Percentiles rank a stretch among this genome's conserved stretches.
These are phyloP conservation scores for Mantis religiosa DNA, from an alignment of 2,888 invertebrate genomes.

Conservation along the genomic window DNA sequence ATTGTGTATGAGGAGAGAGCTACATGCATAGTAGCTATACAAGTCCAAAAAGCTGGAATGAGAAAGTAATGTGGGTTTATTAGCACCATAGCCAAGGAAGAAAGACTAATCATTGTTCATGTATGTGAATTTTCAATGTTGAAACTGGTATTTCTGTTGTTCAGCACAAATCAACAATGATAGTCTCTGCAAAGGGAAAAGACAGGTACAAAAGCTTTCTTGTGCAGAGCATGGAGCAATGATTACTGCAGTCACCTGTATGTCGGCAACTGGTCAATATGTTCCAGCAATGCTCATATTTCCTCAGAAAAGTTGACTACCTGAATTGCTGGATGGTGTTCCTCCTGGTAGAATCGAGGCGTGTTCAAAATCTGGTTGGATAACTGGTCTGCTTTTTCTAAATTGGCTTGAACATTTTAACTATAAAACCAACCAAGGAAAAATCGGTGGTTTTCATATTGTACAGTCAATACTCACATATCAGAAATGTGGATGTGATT, in stretches of 20 bases:
- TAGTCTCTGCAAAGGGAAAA: slow-evolving; percentile 37
- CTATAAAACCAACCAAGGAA: slow-evolving; percentile 27
- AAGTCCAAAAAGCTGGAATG: too few relatives aligned
- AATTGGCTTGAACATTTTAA: slow-evolving; percentile 26
- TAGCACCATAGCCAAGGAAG: too few relatives aligned
- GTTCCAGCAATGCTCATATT: slow-evolving; percentile 39
- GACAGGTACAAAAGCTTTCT: slow-evolving; percentile 37
- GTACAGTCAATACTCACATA: slow-evolving; percentile 34
- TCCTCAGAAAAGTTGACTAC: slow-evolving; percentile 37
- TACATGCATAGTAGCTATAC: too few relatives aligned
- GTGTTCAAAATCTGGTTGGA: slow-evolving; percentile 35
- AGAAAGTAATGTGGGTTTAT: too few relatives aligned
- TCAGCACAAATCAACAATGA: slow-evolving; percentile 20
- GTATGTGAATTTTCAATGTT: neutral
- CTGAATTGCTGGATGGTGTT: slow-evolving; percentile 36
- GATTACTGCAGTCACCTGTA: slow-evolving; percentile 36
- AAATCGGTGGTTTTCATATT: slow-evolving; percentile 33
- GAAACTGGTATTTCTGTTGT: slow-evolving; percentile 40
- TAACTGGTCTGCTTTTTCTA: slow-evolving; percentile 13
- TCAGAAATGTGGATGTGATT: slow-evolving; percentile 33
- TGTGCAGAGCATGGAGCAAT: slow-evolving; percentile 39
- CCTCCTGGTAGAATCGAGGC: slow-evolving; percentile 36
- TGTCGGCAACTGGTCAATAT: slow-evolving; percentile 37
- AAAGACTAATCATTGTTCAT: too few relatives aligned
- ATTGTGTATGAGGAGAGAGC: too few relatives aligned